Percentiles rank a stretch among this genome's conserved stretches.
These are phyloP conservation scores for Poecilia gillii DNA, from an alignment of 2,797 vertebrate genomes.

Conservation along the genomic window DNA sequence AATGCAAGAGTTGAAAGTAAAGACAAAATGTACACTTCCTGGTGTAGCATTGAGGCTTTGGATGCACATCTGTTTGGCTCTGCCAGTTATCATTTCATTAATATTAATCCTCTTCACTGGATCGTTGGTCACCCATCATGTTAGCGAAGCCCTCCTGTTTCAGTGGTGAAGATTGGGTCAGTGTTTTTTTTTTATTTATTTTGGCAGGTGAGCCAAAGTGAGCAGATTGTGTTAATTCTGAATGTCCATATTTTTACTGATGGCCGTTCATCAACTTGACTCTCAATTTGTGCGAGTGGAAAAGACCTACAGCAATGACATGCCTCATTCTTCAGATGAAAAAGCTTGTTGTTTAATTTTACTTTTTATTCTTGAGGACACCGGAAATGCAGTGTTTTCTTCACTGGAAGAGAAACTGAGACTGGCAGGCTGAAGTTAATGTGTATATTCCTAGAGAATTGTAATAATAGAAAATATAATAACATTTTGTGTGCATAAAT, in stretches of 20 bases:
- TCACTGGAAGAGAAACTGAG: neutral
- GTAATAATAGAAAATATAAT: neutral
- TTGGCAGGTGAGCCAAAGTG: conserved; percentile 60
- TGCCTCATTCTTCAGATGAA: conserved; percentile 2
- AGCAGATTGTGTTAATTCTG: conserved; percentile 75
- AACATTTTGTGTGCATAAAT: neutral
- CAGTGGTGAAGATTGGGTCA: conserved; percentile 62
- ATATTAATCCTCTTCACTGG: conserved; percentile 62
- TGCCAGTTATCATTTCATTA: conserved; percentile 61
- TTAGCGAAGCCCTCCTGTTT: conserved; percentile 70
- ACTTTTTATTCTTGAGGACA: neutral
- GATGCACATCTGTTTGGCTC: conserved; percentile 41
- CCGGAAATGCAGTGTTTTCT: neutral
- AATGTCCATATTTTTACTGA: conserved; percentile 62
- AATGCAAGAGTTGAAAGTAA: neutral
- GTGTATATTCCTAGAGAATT: neutral
- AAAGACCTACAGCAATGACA: conserved; percentile 16
- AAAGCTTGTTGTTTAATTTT: neutral
- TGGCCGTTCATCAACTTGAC: conserved; percentile 69
- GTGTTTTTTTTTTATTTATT: conserved; percentile 30
- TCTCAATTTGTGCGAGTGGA: conserved; percentile 24
- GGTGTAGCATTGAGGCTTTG: neutral
- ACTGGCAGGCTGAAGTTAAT: neutral
- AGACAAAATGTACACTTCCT: neutral
- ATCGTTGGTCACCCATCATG: conserved; percentile 33